phyloP scores from a whole-genome alignment of 53 echinoderm and acorn worm genomes.

The Zoroaster sp. region DNA sequence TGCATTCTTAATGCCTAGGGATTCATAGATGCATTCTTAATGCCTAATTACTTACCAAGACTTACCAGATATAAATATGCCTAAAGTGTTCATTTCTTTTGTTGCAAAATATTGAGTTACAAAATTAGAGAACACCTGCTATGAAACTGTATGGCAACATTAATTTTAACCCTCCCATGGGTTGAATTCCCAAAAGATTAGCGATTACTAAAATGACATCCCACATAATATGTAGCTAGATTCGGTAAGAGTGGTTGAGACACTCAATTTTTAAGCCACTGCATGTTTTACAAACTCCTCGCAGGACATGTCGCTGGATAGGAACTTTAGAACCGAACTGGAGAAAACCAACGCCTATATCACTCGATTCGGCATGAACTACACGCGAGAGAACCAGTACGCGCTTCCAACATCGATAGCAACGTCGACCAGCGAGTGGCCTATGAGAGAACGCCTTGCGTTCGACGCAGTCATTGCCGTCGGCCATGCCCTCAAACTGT shows the following conservation, averaged over 20 bases:
- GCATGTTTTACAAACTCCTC: not conserved
- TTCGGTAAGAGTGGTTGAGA: too few relatives aligned
- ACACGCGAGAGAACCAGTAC: conserved; percentile 85
- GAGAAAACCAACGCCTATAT: conserved; percentile 88
- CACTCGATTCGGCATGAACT: conserved; percentile 95
- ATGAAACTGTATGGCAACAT: too few relatives aligned
- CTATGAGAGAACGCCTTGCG: conserved; percentile 71
- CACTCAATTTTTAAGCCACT: too few relatives aligned
- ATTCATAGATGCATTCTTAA: too few relatives aligned
- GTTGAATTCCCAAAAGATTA: too few relatives aligned
- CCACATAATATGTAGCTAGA: too few relatives aligned
- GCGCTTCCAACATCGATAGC: conserved; percentile 75
- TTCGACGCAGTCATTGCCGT: conserved; percentile 89
- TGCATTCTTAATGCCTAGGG: too few relatives aligned
- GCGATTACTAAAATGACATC: too few relatives aligned
- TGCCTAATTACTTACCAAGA: too few relatives aligned
- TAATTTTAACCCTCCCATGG: too few relatives aligned
- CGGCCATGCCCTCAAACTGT: conserved; percentile 79
- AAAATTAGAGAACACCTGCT: too few relatives aligned
- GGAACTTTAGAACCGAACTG: conserved; percentile 59
- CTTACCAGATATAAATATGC: too few relatives aligned
- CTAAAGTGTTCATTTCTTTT: not conserved
- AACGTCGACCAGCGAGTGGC: conserved; percentile 68
- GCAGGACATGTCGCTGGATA: conserved; percentile 55
- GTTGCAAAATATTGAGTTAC: not conserved